Base-by-base conservation (phyloP, 2,797 vertebrate genomes). In the Pipistrellus pygmaeus region DNA sequence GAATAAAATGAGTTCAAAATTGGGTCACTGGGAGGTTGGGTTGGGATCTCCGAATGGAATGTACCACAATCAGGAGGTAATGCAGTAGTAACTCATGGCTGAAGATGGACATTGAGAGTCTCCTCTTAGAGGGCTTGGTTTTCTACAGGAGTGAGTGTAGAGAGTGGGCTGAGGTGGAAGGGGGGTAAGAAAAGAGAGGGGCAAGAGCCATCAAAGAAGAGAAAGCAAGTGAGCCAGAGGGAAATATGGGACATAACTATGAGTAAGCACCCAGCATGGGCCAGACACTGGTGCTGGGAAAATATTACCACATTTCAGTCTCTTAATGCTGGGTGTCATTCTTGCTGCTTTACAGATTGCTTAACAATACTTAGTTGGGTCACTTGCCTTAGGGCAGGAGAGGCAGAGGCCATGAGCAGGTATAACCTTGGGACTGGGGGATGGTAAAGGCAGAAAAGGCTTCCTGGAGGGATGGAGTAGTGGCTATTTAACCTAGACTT, bases 1-100 rank as follows among this genome's bases (percentile, higher is more conserved):
- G 86, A 82, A 46, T 62, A 93, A 66, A 41, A 55, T 51, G 87
- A 81, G 89, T 85, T 96, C 91, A 91, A 15, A 84, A 69, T 3
- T 73, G 81, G 95, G 91, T 93, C 84, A 86, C 71, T 46, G 0
- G 10, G 80, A 91, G 77, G 46, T 10, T 17, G 62, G 55, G 60
- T 6, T 81, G 88, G 60, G 25, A 81, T 35, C 69, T 94, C 48
- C 0, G 18, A 82, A 57, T 95, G 95, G 91, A 94, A 93, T 46
- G 38, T 68, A 73, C 83, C 51, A 18, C 27, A 72, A 84, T 64
- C 55, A 18, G 82, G 46, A 87, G 88, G 48, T n/a, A 27, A 55
- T 3, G n/a, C 7, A n/a, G 77, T n/a, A 46, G 12, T 6, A 10
- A 2, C 25, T 64, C 12, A 3, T 2, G 20, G 75, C 46, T 68